Evolutionary conservation across 2,797 vertebrate species (phyloP).

Genomic region (Arrhamphus sclerolepis): DNA sequence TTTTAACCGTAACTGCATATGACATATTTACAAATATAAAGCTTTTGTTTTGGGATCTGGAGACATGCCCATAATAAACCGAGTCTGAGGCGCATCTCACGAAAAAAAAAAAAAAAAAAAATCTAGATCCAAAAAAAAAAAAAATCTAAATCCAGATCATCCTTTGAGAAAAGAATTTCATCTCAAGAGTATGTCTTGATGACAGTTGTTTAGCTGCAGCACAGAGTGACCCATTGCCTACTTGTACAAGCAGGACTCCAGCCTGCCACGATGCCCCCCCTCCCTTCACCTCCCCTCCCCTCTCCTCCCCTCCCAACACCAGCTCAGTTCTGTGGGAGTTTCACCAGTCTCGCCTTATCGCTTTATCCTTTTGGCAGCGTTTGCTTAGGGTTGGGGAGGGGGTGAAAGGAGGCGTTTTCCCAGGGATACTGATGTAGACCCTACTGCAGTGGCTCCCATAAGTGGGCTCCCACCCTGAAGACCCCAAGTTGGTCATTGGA

Average conservation of each 20-base stretch:
- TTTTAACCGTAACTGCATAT: neutral
- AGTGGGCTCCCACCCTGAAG: conserved; percentile 17
- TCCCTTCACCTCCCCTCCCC: no score
- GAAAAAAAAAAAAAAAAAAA: no score
- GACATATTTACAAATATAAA: conserved; percentile 8
- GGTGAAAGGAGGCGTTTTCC: conserved; percentile 51
- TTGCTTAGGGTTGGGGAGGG: conserved; percentile 48
- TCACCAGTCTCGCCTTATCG: conserved; percentile 57
- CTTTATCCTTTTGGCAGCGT: conserved; percentile 61
- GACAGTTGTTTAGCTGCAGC: neutral
- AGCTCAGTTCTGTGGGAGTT: conserved; percentile 53
- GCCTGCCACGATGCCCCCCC: neutral
- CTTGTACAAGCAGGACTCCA: neutral
- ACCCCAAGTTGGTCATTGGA: conserved; percentile 12
- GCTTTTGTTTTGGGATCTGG: conserved; percentile 26
- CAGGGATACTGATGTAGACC: conserved; percentile 38
- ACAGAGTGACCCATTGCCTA: conserved; percentile 2
- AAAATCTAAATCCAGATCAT: no score
- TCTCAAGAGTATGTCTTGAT: no score
- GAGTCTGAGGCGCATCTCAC: neutral
- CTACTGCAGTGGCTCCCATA: conserved; percentile 40
- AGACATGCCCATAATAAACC: conserved; percentile 6
- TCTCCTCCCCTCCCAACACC: neutral
- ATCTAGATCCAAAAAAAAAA: no score
- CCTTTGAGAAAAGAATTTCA: no score